Percentiles rank a stretch among this genome's conserved stretches.
Conservation (phyloP, 2,113 vertebrate species). For the Terrapene triunguis region DNA sequence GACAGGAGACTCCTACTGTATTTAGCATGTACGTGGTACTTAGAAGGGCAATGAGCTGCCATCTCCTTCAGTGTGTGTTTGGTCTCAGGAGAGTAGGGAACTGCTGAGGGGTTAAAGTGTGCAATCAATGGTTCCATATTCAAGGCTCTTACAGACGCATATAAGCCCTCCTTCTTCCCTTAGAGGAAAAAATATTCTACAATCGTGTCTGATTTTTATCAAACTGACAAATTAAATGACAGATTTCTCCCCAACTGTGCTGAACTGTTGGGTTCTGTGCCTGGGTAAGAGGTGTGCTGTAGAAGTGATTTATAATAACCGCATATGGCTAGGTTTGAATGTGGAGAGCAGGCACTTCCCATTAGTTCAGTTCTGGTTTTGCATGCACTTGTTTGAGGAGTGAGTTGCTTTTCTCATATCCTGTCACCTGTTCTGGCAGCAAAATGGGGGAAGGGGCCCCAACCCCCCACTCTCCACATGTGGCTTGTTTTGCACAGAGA, state of each 20-base stretch:
- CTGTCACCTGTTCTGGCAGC: rapidly evolving
- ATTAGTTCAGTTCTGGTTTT: rapidly evolving
- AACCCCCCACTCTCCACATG: background rate
- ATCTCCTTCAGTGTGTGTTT: rapidly evolving
- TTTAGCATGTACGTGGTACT: background rate
- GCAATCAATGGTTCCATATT: background rate
- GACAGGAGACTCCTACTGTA: background rate
- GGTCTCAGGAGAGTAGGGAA: background rate
- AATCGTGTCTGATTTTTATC: background rate
- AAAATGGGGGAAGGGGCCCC: rapidly evolving
- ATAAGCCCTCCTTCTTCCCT: rapidly evolving
- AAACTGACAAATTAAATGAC: background rate
- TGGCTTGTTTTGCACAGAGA: background rate
- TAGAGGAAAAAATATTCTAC: background rate
- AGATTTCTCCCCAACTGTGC: background rate
- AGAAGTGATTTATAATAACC: background rate
- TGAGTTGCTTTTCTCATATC: rapidly evolving
- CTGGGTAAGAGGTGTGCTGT: background rate
- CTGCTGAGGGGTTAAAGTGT: rapidly evolving
- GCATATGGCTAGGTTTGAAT: background rate
- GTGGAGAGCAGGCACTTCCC: rapidly evolving
- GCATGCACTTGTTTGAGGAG: rapidly evolving
- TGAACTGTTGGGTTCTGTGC: background rate
- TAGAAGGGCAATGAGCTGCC: background rate
- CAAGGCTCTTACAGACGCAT: rapidly evolving